Evolutionary conservation across 2,797 vertebrate genomes (phyloP).

Genomic region (Sebastes paucispinis): DNA sequence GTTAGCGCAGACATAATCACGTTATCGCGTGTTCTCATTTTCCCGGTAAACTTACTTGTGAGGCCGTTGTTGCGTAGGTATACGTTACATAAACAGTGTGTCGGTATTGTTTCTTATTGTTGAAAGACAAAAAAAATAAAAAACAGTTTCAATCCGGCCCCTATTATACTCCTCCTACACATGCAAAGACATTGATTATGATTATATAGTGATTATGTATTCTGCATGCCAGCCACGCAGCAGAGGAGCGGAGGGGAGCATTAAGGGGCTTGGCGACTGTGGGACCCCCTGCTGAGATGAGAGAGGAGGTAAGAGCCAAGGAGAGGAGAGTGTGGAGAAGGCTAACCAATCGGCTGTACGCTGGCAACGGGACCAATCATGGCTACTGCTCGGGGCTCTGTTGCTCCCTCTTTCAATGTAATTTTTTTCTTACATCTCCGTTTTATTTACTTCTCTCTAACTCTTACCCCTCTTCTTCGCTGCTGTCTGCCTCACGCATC

Average conservation of each 20-base stretch:
- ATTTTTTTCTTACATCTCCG: conserved; percentile 55
- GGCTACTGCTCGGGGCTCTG: conserved; percentile 87
- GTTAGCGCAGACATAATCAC: conserved; percentile 66
- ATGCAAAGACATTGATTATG: conserved; percentile 68
- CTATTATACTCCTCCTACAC: conserved; percentile 48
- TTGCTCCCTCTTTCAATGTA: conserved; percentile 58
- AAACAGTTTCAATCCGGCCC: conserved; percentile 23
- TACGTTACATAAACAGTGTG: conserved; percentile 8
- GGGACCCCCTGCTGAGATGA: conserved; percentile 90
- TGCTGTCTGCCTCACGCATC: conserved; percentile 80
- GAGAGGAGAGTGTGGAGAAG: conserved; percentile 89
- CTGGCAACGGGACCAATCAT: conserved; percentile 79
- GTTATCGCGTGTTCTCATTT: conserved; percentile 48
- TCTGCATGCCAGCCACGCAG: conserved; percentile 79
- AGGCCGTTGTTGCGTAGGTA: conserved; percentile 38
- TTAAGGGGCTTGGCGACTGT: conserved; percentile 92
- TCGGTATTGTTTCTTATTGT: not conserved
- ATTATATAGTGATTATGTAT: conserved; percentile 74
- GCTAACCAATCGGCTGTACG: conserved; percentile 79
- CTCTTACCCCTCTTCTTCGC: conserved; percentile 17
- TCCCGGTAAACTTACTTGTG: conserved; percentile 45
- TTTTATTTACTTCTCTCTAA: conserved; percentile 61
- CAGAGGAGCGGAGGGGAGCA: conserved; percentile 88
- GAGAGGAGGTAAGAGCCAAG: conserved; percentile 93
- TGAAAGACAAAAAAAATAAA: not conserved